Conservation (phyloP, 2,797 vertebrate species). For the Mus minutoides region DNA sequence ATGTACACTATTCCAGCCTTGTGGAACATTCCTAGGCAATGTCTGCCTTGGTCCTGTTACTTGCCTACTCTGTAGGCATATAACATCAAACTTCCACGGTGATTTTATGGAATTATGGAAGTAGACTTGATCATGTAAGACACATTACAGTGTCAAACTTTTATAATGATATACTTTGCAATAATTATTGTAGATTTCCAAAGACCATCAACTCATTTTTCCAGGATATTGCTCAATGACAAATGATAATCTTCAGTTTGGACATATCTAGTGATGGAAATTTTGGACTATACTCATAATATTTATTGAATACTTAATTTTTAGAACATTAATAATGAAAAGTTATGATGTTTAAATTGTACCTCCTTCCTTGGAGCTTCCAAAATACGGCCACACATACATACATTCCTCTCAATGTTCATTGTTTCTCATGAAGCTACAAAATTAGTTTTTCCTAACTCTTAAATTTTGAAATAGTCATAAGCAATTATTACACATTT, state of each 20-base stretch:
- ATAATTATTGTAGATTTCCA: slow-evolving; percentile 39
- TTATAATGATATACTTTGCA: slow-evolving; percentile 8
- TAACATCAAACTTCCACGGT: not conserved
- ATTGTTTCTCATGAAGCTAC: not conserved
- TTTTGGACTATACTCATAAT: not conserved
- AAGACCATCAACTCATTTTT: not conserved
- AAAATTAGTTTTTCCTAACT: slow-evolving; percentile 29
- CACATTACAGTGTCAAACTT: not conserved
- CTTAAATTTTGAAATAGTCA: slow-evolving; percentile 36
- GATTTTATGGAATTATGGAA: slow-evolving; percentile 28
- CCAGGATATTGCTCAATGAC: slow-evolving; percentile 7
- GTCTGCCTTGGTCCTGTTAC: slow-evolving; percentile 25
- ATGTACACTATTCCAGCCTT: not conserved
- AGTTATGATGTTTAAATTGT: slow-evolving; percentile 26
- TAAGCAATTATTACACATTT: slow-evolving; percentile 10
- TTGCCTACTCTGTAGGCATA: not conserved
- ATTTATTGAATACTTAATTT: slow-evolving; percentile 49
- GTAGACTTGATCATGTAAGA: not conserved
- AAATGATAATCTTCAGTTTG: slow-evolving; percentile 9
- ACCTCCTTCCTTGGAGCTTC: not conserved
- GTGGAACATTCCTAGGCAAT: not conserved
- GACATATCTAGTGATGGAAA: not conserved
- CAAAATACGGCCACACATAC: slow-evolving; percentile 18
- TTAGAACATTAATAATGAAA: slow-evolving; percentile 53
- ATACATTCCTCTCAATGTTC: slow-evolving; percentile 8